Percentiles rank a stretch among this genome's conserved stretches.
Evolutionary conservation across 2,888 invertebrate genomes (phyloP).

Genomic region (Caenorhabditis angaria): DNA sequence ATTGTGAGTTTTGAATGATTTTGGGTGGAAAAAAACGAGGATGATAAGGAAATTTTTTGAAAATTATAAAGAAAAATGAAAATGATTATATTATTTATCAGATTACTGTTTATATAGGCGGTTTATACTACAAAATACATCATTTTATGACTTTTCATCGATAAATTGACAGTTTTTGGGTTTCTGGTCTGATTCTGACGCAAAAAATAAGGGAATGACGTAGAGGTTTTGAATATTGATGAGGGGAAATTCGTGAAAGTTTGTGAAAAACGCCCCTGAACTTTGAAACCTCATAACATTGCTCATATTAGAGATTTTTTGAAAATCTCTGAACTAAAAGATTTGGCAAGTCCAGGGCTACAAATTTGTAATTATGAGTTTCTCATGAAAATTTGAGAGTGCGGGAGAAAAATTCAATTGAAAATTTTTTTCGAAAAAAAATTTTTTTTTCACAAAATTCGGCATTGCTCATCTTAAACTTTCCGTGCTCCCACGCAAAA

Average conservation of each 20-base stretch:
- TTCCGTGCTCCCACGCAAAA: too few species aligned
- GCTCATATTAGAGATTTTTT: neutral
- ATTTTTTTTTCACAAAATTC: too few species aligned
- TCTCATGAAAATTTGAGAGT: too few species aligned
- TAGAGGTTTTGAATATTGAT: too few species aligned
- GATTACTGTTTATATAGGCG: neutral
- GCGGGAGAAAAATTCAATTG: neutral
- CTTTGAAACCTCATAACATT: neutral
- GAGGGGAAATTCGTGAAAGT: too few species aligned
- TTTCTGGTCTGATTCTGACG: too few species aligned
- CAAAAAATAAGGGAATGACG: too few species aligned
- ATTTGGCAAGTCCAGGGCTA: too few species aligned
- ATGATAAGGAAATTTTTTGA: neutral
- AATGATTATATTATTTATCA: neutral
- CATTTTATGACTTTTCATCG: neutral
- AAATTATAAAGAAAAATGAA: neutral
- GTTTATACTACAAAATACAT: neutral
- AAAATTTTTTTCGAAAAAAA: too few species aligned
- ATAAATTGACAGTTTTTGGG: neutral
- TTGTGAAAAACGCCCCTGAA: neutral
- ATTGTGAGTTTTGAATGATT: too few species aligned
- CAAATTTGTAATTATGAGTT: too few species aligned
- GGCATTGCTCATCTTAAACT: too few species aligned
- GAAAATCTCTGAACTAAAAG: neutral
- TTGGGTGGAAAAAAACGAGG: neutral